Evolutionary conservation across 2,113 vertebrate genomes (phyloP), one percentile per base, ranked within the genome.

Genomic region (Lasiurus borealis): DNA sequence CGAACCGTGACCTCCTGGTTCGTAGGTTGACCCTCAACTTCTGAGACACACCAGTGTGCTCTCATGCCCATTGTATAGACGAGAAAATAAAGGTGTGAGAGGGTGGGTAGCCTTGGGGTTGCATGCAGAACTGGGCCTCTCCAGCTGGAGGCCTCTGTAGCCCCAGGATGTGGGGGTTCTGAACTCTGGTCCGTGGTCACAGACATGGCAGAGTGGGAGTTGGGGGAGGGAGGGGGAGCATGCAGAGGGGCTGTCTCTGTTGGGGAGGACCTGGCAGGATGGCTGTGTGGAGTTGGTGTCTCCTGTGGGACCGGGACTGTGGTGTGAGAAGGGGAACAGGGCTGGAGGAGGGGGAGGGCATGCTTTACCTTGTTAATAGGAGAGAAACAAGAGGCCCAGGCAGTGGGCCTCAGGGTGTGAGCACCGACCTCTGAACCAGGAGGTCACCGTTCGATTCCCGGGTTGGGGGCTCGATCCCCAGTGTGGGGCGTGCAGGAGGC

Each of bases 121-220:
- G 54, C 31, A 44, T 8, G 14, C 6, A 25, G 16, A 64, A 62
- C 16, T 23, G 62, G 23, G 34, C 23, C 36, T 44, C 59, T 44
- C 31, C 6, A 29, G 54, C 31, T 46, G 31, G 25, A 62, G 52
- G 48, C 1, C n/a, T 86, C 62, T 9, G 11, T 0, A 5, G 64
- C 27, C 57, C 27, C 11, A 36, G 68, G 85, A 25, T 40, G 40
- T n/a, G 40, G 40, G 5, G 40, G 71, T 8, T 40, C 8, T 29
- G 85, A 59, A 78, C 48, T 14, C 40, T 6, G 59, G 46, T 15
- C 16, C 9, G 1, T 4, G 25, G 19, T 5, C 25, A 25, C 19
- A 5, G 2, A 27, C 31, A 5, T 5, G 72, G 25, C 0, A 34
- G 40, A 19, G 27, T 0, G 2, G n/a, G n/a, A n/a, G n/a, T n/a